Conservation (phyloP, 2,888 invertebrate genomes). For the Limulus polyphemus region DNA sequence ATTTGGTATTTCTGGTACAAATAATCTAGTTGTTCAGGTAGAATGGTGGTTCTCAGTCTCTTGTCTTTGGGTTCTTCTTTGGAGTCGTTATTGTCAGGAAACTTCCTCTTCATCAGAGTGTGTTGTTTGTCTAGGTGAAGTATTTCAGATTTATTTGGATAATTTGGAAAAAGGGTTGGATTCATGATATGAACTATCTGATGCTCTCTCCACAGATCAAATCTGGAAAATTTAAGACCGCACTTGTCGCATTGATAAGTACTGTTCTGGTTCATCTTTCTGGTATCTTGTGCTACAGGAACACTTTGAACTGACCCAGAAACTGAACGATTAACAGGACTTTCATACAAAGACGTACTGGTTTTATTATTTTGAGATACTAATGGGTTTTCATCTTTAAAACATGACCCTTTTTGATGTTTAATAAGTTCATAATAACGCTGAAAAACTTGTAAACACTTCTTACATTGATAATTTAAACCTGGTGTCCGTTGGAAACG, state of each 20-base stretch:
- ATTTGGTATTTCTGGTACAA: slow-evolving; percentile 95
- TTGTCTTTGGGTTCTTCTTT: slow-evolving; percentile 64
- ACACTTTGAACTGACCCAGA: background rate
- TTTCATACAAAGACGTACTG: slow-evolving; percentile 13
- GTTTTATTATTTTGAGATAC: slow-evolving; percentile 25
- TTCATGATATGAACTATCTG: slow-evolving; percentile 92
- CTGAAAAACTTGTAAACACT: slow-evolving; percentile 93
- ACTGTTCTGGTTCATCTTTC: slow-evolving; percentile 17
- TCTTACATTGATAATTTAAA: slow-evolving; percentile 95
- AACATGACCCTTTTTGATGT: slow-evolving; percentile 97
- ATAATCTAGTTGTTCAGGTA: slow-evolving; percentile 94
- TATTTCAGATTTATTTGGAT: slow-evolving; percentile 63
- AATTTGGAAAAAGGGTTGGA: slow-evolving; percentile 58
- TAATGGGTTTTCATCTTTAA: slow-evolving; percentile 70
- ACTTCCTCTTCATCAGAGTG: slow-evolving; percentile 12
- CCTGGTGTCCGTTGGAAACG: slow-evolving; percentile 87
- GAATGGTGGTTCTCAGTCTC: slow-evolving; percentile 82
- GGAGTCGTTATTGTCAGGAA: slow-evolving; percentile 42
- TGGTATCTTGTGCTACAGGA: background rate
- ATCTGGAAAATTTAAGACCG: slow-evolving; percentile 75
- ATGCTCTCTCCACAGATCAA: slow-evolving; percentile 88
- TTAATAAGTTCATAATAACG: slow-evolving; percentile 95
- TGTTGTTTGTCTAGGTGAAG: slow-evolving; percentile 49
- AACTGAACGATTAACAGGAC: slow-evolving; percentile 4
- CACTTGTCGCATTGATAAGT: slow-evolving; percentile 77